Evolutionary conservation across 2,797 vertebrate species (phyloP), one percentile per base, ranked within the genome.

Genomic region (Platalea minor): DNA sequence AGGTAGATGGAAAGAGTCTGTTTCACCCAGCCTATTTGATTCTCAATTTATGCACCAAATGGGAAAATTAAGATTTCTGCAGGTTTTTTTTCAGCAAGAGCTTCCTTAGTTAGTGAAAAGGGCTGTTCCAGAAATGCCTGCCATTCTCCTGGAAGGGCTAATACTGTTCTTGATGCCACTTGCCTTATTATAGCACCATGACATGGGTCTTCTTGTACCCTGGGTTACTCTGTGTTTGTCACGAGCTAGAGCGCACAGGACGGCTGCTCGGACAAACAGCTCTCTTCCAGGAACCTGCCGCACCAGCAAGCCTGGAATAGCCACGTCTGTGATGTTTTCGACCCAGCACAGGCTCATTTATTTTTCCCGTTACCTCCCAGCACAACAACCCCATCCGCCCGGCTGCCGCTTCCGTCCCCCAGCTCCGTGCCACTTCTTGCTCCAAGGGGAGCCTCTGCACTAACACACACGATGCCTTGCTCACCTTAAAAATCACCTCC

Each of bases 211-310:
- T 5, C 63, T 54, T 81, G 89, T 88, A 60, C 87, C 46, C 96
- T 74, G 75, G 64, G 75, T 82, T 78, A 15, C 61, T 73, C n/a
- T 53, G 74, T 88, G 73, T 93, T 92, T 67, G 59, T 82, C 64
- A 72, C 8, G 7, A n/a, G 64, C n/a, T 77, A 24, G 53, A 83
- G 83, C 29, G 3, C 61, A 11, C 45, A 17, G 70, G 54, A 25
- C 3, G 48, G 73, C 29, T 88, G 68, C 43, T 85, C 82, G 88
- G 77, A 78, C 88, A 96, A 96, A 93, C 92, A 96, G 82, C 48
- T 82, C 88, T 81, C 48, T 92, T 96, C 95, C 89, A 91, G 87
- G 94, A 97, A 96, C 78, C 64, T 0, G 0, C 84, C 5, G 13
- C 91, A 85, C 77, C 75, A 91, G 60, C 70, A 43, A 73, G 72